phyloP scores from a whole-genome alignment of 2,888 invertebrate species.

The Galeruca laticollis region DNA sequence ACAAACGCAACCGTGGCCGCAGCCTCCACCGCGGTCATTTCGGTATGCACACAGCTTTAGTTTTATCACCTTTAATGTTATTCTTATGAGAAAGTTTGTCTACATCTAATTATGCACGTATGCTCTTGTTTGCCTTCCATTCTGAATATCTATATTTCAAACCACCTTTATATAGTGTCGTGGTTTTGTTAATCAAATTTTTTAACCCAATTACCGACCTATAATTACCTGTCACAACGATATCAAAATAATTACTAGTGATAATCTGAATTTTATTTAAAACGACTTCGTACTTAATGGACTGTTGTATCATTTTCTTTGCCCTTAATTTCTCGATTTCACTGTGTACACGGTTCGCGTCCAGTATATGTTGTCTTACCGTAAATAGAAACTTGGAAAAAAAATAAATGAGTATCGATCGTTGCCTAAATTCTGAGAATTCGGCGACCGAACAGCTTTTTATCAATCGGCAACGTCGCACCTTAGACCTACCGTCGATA shows the following conservation, averaged over 20 bases:
- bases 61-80: too few species aligned
- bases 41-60: too few species aligned
- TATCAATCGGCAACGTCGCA: conserved; percentile 25
- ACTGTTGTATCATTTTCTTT: conserved; percentile 13
- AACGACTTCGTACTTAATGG: neutral
- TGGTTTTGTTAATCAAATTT: too few species aligned
- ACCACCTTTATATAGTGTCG: too few species aligned
- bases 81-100: too few species aligned
- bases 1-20: too few species aligned
- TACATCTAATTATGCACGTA: too few species aligned
- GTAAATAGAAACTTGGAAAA: conserved; percentile 31
- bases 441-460: conserved; percentile 25
- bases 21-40: too few species aligned
- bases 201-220: neutral
- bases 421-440: conserved; percentile 32
- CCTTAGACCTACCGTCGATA: conserved; percentile 1
- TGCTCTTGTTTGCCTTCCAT: too few species aligned
- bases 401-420: conserved; percentile 30
- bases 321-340: conserved; percentile 34
- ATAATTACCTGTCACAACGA: neutral
- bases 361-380: conserved; percentile 25
- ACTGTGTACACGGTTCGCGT: conserved; percentile 10
- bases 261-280: conserved; percentile 6
- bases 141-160: too few species aligned
- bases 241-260: neutral